phyloP scores from a whole-genome alignment of 2,113 vertebrate genomes.

The Nibea albiflora region DNA sequence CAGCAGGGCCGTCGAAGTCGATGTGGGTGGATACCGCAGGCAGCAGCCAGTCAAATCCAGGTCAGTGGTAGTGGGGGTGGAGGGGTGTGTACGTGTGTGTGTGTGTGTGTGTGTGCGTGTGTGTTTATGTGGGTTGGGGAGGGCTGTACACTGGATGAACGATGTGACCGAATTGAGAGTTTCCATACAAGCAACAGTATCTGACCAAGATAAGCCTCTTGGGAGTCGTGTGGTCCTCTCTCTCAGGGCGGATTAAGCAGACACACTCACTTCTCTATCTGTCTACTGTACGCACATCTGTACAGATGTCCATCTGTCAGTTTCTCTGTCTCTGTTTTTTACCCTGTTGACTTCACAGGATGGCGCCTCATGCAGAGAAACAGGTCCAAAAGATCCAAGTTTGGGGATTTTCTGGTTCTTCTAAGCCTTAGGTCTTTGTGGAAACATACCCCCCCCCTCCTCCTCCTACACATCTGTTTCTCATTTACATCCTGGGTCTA shows the following conservation, averaged over 20 bases:
- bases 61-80: slow-evolving; percentile 58
- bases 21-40: slow-evolving; percentile 61
- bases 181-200: slow-evolving; percentile 75
- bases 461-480: slow-evolving; percentile 74
- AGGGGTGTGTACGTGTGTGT: slow-evolving; percentile 10
- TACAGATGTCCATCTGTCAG: slow-evolving; percentile 45
- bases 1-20: slow-evolving; percentile 36
- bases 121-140: not conserved
- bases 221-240: slow-evolving; percentile 65
- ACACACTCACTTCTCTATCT: slow-evolving; percentile 21
- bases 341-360: slow-evolving; percentile 26
- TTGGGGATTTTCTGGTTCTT: slow-evolving; percentile 63
- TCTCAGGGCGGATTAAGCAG: slow-evolving; percentile 71
- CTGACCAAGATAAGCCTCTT: slow-evolving; percentile 79
- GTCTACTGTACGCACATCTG: slow-evolving; percentile 68
- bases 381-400: slow-evolving; percentile 43
- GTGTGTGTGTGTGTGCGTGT: slow-evolving; percentile 5
- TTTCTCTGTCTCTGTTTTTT: slow-evolving; percentile 13
- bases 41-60: slow-evolving; percentile 79
- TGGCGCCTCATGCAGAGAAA: slow-evolving; percentile 41
- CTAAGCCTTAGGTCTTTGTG: slow-evolving; percentile 58
- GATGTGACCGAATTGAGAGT: slow-evolving; percentile 69
- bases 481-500: slow-evolving; percentile 72
- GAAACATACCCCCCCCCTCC: slow-evolving; percentile 45
- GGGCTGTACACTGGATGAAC: slow-evolving; percentile 46